phyloP scores from a whole-genome alignment of 2,888 invertebrate species.

The Rhingia rostrata region DNA sequence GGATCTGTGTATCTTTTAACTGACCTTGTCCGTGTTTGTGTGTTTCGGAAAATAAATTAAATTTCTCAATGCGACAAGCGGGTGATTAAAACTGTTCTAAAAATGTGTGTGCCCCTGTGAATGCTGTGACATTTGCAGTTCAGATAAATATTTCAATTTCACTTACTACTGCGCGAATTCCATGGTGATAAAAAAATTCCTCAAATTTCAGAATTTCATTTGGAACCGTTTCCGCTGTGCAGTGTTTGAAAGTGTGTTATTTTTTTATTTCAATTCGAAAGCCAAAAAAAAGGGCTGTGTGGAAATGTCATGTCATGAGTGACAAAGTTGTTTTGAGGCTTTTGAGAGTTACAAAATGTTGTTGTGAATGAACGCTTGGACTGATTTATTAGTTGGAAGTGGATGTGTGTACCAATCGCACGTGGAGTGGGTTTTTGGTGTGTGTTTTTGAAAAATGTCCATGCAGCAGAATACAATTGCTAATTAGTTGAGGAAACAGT shows the following conservation, averaged over 20 bases:
- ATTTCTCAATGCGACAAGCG: conserved; percentile 16
- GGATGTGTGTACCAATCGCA: conserved; percentile 29
- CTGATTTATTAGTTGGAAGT: conserved; percentile 32
- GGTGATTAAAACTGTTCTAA: conserved; percentile 5
- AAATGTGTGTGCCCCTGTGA: neutral
- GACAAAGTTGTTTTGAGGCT: conserved; percentile 21
- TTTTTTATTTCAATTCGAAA: neutral
- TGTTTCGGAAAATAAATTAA: conserved; percentile 14
- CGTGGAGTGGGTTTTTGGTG: conserved; percentile 26
- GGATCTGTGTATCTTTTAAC: conserved; percentile 18
- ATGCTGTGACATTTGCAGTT: conserved; percentile 17
- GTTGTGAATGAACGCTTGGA: conserved; percentile 3
- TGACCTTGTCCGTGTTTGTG: conserved; percentile 56
- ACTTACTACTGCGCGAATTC: too few species aligned
- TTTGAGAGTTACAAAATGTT: conserved; percentile 44
- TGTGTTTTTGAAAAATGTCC: neutral
- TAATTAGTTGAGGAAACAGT: conserved; percentile 44
- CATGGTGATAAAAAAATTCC: too few species aligned
- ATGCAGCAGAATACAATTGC: conserved; percentile 19
- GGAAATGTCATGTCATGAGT: conserved; percentile 43
- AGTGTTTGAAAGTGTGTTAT: neutral
- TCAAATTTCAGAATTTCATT: neutral
- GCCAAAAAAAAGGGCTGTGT: conserved; percentile 7
- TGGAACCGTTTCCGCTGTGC: neutral
- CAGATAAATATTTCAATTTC: conserved; percentile 24